Conservation (phyloP, 2,797 vertebrate species). For the Pyrocephalus nanus region DNA sequence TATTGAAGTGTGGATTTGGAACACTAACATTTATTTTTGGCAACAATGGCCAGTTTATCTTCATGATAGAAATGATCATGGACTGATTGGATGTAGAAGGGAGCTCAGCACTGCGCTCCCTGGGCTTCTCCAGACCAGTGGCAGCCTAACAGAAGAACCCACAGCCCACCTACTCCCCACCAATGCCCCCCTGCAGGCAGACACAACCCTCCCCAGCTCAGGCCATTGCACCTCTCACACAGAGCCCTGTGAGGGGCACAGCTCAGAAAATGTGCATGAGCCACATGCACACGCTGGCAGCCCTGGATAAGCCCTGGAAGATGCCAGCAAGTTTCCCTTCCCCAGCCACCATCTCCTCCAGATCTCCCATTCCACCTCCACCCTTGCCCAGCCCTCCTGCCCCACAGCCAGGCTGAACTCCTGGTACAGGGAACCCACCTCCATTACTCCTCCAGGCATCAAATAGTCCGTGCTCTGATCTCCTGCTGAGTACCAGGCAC, state of each 20-base stretch:
- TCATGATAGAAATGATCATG: slow-evolving; percentile 51
- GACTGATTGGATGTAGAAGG: not conserved
- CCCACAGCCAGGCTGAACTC: not conserved
- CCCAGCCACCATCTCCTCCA: not conserved
- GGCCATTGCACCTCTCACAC: not conserved
- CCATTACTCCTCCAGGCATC: not conserved
- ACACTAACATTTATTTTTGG: slow-evolving; percentile 83
- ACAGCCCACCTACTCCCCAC: not conserved
- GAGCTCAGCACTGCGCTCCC: slow-evolving; percentile 23
- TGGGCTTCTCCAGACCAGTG: not conserved
- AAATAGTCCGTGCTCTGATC: not conserved
- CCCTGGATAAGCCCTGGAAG: not conserved
- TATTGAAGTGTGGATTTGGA: slow-evolving; percentile 76
- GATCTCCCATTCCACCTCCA: fast-evolving
- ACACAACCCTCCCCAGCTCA: not conserved
- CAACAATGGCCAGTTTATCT: slow-evolving; percentile 80
- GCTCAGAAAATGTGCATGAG: fast-evolving
- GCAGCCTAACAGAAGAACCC: not conserved
- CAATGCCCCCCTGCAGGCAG: not conserved
- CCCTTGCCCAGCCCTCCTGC: not conserved
- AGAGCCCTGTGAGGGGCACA: fast-evolving
- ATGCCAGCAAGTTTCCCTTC: not conserved
- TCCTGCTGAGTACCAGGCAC: not conserved
- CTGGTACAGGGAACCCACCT: not conserved
- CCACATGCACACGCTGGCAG: fast-evolving